Evolutionary conservation across 2,797 vertebrate species (phyloP), one percentile per base, ranked within the genome.

Genomic region (Gephyroberyx darwinii): DNA sequence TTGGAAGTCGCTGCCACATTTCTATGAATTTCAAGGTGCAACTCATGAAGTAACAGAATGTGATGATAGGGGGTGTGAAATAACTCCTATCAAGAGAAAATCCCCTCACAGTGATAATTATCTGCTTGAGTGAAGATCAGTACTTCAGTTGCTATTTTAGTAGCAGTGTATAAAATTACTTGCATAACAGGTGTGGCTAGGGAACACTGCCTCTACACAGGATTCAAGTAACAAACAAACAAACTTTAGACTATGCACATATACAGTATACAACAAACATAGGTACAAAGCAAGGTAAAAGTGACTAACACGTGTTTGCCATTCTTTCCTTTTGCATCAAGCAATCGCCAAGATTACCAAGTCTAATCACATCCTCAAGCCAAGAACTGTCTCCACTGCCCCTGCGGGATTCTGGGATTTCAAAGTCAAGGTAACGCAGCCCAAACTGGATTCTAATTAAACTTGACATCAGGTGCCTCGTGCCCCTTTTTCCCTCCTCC

Each of bases 371-470:
- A 90, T 89, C 78, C 78, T 82, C 86, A 77, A 84, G 84, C 77
- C 37, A 77, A 86, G 86, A 85, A 78, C 84, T 79, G 89, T 89
- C 89, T 91, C 74, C 80, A 64, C 71, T 84, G 81, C 77, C 85
- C 83, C 90, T 84, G 84, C 90, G 90, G 89, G 91, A 91, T 85
- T 86, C 78, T 84, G 66, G 80, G 86, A 92, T 93, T 92, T 92
- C 89, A 91, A 92, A 92, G 92, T 92, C 91, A 92, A 93, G 90
- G 88, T 87, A 90, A 83, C 75, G 41, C 68, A n/a, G 88, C 81
- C 89, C 90, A 90, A 92, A 92, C 90, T 91, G 87, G 89, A 93
- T 89, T 90, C 81, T 93, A 93, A 93, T 94, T 93, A 93, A 93
- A 92, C 82, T 84, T 93, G 93, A 92, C 91, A 91, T 89, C 91